Evolutionary conservation across 2,113 vertebrate species (phyloP).

Genomic region (Dromaius novaehollandiae): DNA sequence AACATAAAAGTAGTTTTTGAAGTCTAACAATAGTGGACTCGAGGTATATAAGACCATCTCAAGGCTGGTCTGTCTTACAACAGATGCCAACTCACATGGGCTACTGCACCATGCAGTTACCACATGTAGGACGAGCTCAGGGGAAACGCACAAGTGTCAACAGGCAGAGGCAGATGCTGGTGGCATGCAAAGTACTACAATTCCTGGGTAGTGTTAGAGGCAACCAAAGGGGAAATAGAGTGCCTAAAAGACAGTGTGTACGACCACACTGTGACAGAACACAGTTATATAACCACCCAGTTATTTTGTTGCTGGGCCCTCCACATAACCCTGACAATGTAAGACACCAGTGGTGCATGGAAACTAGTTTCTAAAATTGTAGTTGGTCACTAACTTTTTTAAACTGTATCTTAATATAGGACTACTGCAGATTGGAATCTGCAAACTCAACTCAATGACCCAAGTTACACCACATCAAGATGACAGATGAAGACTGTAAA

Average conservation of each 20-base stretch:
- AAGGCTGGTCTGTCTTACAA: not conserved
- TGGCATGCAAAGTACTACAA: not conserved
- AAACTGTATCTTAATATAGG: not conserved
- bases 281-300: not conserved
- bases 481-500: not conserved
- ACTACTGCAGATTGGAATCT: not conserved
- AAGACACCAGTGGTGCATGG: not conserved
- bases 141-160: rapidly evolving
- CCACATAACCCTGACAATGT: not conserved
- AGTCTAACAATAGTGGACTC: not conserved
- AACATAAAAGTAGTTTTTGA: not conserved
- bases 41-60: not conserved
- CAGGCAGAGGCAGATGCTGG: not conserved
- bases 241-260: not conserved
- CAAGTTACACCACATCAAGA: not conserved
- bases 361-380: not conserved
- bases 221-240: not conserved
- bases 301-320: not conserved
- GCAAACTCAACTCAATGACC: not conserved
- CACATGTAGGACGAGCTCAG: not conserved
- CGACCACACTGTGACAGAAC: not conserved
- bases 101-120: not conserved
- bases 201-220: not conserved
- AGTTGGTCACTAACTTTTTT: not conserved
- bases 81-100: not conserved